Evolutionary conservation across 2,113 vertebrate species (phyloP), one percentile per base, ranked within the genome.

Genomic region (Ophiodon elongatus): DNA sequence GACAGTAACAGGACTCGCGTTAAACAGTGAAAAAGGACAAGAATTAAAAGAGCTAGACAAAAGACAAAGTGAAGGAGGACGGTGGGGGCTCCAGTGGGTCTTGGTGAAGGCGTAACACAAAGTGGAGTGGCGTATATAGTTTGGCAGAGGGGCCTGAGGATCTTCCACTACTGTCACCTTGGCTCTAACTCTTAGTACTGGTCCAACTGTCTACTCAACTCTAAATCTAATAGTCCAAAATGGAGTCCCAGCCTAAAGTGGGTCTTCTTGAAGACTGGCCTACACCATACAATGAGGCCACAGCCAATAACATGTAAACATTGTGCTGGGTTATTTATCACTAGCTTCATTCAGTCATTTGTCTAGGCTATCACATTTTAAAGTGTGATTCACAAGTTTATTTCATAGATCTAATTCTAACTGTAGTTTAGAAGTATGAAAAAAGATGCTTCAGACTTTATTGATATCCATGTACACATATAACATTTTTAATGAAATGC

Each of bases 111-210:
- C 83, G 41, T 93, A 90, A 94, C 91, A 92, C 74, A 63, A 75
- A 93, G 89, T 73, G 78, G 72, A 90, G 85, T 90, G 73, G 77
- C 85, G 84, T 89, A 82, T 86, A 83, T 82, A 87, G 89, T 92
- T 84, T 93, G 90, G 90, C 93, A 93, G 88, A 87, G 89, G 23
- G 88, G 90, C 93, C 93, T 67, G 90, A 89, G 92, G 92, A 93
- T 88, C 75, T 79, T 88, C 78, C 70, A 87, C 80, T 60, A 79
- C 87, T 93, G 92, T 94, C 92, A 92, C 92, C 92, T 92, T 85
- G 71, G 74, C 85, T 94, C 86, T 87, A 74, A 86, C 41, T 92
- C 89, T 89, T 76, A 37, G 63, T 73, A 80, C 90, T 86, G 85
- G 86, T 89, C 80, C 80, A 47, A 79, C 83, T 94, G 92, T 93